Base-by-base conservation (phyloP, 2,888 invertebrate genomes). In the Tenodera sinensis region DNA sequence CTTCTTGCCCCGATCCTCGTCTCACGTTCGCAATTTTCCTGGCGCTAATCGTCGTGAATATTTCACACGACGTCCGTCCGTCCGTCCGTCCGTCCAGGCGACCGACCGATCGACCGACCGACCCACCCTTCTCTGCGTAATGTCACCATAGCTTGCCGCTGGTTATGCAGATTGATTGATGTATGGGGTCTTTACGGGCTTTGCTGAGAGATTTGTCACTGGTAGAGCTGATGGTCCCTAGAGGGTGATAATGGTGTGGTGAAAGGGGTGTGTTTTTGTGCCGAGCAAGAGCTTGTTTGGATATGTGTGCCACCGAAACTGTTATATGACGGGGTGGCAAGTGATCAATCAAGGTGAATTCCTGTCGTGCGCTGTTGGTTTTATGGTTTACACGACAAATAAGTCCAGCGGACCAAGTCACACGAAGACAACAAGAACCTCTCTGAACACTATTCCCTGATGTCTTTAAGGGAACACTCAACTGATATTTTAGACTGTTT, bases 311-410 rank as follows among this genome's bases (percentile, higher is more conserved):
- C 25, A 20, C 12, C 83, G 34, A 47, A 88, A 42, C 87, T 89
- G 88, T 85, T 86, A 88, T 86, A 88, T 89, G 89, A 88, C 86
- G 85, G 88, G 54, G 54, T 71, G 82, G 34, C 85, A 86, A 89
- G 89, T 89, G 89, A 89, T 89, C 89, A 89, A 89, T 89, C 89
- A 89, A 89, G 89, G 89, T 89, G 88, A 88, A 89, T 84, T 89
- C 88, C 30, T 47, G 87, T 83, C n/a, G 87, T 30, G 54, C 54
- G 84, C 71, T 87, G 87, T 86, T 89, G 88, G 87, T 87, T 87
- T 87, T 87, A 87, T 83, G 83, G 83, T 54, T 86, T 86, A 86
- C 86, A 86, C 30, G 47, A 83, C 83, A 71, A 82, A 14, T 81
- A 34, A 87, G 30, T 71, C 87, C 86, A 30, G 9, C 28, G 9